Percentiles rank a stretch among this genome's conserved stretches.
These are phyloP conservation scores for Centropyge bicolor DNA, from an alignment of 2,797 vertebrate genomes.

Conservation along the genomic window DNA sequence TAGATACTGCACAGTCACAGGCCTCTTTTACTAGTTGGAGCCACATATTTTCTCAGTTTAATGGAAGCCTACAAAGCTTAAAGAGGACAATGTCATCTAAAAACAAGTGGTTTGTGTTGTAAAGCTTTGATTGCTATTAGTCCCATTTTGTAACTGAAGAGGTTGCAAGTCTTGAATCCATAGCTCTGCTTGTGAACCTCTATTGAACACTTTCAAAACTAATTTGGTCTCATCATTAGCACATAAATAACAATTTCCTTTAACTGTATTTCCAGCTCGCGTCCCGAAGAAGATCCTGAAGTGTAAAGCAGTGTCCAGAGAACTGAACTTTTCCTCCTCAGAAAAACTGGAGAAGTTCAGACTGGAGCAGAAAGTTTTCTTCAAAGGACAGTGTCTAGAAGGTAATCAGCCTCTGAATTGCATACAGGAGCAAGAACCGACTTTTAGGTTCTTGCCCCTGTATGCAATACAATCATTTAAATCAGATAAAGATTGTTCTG, in stretches of 20 bases:
- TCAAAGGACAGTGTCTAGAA: conserved; percentile 99
- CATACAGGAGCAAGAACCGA: background rate
- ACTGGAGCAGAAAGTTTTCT: conserved; percentile 99
- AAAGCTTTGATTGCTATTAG: background rate
- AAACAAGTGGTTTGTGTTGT: background rate
- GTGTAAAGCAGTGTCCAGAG: conserved; percentile 98
- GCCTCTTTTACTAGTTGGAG: background rate
- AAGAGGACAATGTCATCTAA: background rate
- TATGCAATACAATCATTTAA: background rate
- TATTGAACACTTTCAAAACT: background rate
- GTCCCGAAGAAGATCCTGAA: conserved; percentile 99
- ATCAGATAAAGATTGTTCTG: background rate
- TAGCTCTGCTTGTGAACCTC: background rate
- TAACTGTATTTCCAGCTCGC: conserved; percentile 85
- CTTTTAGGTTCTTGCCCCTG: no score
- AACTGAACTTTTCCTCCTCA: conserved; percentile 97
- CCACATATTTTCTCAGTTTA: background rate
- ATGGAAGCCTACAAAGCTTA: background rate
- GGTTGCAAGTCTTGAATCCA: background rate
- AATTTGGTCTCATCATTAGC: background rate
- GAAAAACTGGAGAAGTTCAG: conserved; percentile 99
- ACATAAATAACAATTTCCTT: background rate
- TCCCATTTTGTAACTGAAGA: background rate
- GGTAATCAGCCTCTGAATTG: conserved; percentile 80
- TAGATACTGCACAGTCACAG: background rate